These are phyloP conservation scores for Penaeus monodon DNA, from an alignment of 2,888 invertebrate genomes.

Conservation along the genomic window DNA sequence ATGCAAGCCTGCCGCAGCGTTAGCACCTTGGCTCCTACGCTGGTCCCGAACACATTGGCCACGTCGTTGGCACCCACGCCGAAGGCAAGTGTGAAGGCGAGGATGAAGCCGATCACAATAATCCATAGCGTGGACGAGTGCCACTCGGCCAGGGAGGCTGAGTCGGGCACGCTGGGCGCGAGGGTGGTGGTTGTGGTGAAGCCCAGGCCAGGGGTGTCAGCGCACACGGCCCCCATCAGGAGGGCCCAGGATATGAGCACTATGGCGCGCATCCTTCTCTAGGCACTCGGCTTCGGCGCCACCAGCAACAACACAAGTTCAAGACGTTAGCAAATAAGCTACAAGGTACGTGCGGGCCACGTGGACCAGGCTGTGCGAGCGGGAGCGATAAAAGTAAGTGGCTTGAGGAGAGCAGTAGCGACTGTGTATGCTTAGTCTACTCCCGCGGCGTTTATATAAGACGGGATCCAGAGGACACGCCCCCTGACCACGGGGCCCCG, in stretches of 20 bases:
- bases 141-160: conserved; percentile 56
- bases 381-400: neutral
- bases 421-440: conserved; percentile 28
- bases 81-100: conserved; percentile 75
- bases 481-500: conserved; percentile 29
- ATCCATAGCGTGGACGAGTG: conserved; percentile 70
- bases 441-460: conserved; percentile 45
- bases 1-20: conserved; percentile 75
- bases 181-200: conserved; percentile 42
- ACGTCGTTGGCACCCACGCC: conserved; percentile 77
- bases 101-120: conserved; percentile 73
- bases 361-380: conserved; percentile 22
- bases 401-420: conserved; percentile 10
- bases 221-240: conserved; percentile 21
- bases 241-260: conserved; percentile 25
- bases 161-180: conserved; percentile 39
- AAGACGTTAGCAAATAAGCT: too few species aligned
- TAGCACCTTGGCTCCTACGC: conserved; percentile 75
- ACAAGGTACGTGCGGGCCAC: conserved; percentile 5
- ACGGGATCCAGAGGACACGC: conserved; percentile 30
- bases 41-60: conserved; percentile 76
- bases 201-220: conserved; percentile 31
- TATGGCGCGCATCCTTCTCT: conserved; percentile 10
- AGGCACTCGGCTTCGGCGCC: neutral
- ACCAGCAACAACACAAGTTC: too few species aligned